These are phyloP conservation scores for Bombylius major DNA, from an alignment of 2,888 invertebrate genomes.

Conservation along the genomic window DNA sequence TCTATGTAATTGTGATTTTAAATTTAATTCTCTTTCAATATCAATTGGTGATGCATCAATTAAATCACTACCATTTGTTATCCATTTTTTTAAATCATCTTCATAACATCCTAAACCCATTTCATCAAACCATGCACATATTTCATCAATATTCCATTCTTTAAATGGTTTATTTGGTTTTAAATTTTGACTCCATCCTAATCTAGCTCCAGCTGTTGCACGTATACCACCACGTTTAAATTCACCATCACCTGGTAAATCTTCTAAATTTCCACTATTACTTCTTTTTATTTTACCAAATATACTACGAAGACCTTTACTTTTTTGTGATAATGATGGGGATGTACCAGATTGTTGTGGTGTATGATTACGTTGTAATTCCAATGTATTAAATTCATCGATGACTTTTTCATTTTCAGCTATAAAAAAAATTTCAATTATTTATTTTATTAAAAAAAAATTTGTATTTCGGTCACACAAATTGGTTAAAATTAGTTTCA, in stretches of 20 bases:
- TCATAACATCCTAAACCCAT: constrained; percentile 59
- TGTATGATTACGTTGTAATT: constrained; percentile 30
- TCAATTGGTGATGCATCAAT: constrained; percentile 64
- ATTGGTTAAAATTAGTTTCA: no score
- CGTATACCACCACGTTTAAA: constrained; percentile 59
- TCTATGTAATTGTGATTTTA: constrained; percentile 75
- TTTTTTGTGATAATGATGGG: constrained; percentile 39
- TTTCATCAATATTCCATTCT: constrained; percentile 68
- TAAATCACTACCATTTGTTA: constrained; percentile 66
- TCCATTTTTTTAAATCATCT: constrained; percentile 52
- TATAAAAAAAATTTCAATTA: constrained; percentile 22
- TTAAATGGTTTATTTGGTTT: constrained; percentile 51
- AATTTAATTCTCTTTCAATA: constrained; percentile 77
- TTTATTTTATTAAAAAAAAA: not conserved
- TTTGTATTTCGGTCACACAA: not conserved
- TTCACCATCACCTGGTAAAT: constrained; percentile 44
- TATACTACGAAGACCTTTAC: constrained; percentile 50
- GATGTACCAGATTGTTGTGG: constrained; percentile 37
- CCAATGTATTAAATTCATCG: constrained; percentile 28
- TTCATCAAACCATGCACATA: constrained; percentile 68
- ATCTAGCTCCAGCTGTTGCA: constrained; percentile 58
- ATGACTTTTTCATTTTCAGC: constrained; percentile 50
- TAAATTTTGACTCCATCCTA: constrained; percentile 42
- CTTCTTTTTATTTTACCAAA: constrained; percentile 56
- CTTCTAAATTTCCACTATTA: constrained; percentile 56